Percentiles rank a stretch among this genome's conserved stretches.
These are phyloP conservation scores for Podarcis cretensis DNA, from an alignment of 2,113 vertebrate species.

Conservation along the genomic window DNA sequence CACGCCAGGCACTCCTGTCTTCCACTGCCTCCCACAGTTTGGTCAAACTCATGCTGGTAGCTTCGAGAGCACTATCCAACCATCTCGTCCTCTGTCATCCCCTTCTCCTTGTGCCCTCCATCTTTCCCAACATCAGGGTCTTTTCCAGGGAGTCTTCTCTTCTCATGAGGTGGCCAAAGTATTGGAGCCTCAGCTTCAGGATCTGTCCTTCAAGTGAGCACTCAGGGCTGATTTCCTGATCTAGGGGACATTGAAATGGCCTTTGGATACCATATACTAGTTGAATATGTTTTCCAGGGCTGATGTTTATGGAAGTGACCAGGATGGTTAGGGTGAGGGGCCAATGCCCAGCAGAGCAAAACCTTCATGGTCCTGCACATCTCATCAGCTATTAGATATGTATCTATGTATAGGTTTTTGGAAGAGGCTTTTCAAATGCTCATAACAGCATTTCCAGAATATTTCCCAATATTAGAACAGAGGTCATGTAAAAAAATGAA, in stretches of 20 bases:
- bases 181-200: too few relatives aligned
- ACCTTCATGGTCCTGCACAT: not conserved
- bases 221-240: too few relatives aligned
- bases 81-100: too few relatives aligned
- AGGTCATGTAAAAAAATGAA: not conserved
- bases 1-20: too few relatives aligned
- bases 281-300: not conserved
- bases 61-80: too few relatives aligned
- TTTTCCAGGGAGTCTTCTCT: too few relatives aligned
- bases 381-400: not conserved
- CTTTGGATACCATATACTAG: not conserved
- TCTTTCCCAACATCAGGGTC: too few relatives aligned
- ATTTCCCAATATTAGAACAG: not conserved
- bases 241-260: not conserved
- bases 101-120: too few relatives aligned
- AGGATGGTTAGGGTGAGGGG: not conserved
- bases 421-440: not conserved
- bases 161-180: too few relatives aligned
- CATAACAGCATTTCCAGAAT: not conserved
- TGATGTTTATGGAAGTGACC: not conserved
- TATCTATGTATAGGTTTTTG: not conserved
- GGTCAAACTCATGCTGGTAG: too few relatives aligned
- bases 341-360: not conserved
- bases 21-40: too few relatives aligned
- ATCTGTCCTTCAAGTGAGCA: too few relatives aligned